phyloP scores from a whole-genome alignment of 2,888 invertebrate genomes.

The Aleiodes leptofemur region DNA sequence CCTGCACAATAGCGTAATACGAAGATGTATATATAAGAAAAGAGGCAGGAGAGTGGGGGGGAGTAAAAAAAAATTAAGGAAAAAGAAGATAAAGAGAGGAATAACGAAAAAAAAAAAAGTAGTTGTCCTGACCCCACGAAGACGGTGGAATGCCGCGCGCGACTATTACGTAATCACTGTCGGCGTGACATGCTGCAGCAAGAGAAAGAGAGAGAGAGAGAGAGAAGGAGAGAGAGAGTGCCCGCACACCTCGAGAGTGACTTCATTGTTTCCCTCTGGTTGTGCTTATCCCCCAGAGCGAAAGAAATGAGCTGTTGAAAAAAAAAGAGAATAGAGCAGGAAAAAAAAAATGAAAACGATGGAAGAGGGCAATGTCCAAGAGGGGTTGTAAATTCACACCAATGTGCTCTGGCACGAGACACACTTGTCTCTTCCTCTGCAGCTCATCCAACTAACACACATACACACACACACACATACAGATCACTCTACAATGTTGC shows the following conservation, averaged over 20 bases:
- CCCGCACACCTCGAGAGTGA: slow-evolving; percentile 30
- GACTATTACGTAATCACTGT: slow-evolving; percentile 57
- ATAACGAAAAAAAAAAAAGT: slow-evolving; percentile 21
- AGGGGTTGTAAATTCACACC: slow-evolving; percentile 35
- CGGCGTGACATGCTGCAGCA: slow-evolving; percentile 48
- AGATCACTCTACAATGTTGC: not conserved
- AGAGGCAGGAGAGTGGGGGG: not conserved
- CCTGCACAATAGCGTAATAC: slow-evolving; percentile 13
- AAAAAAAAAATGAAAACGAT: slow-evolving; percentile 34
- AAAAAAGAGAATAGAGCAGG: not conserved
- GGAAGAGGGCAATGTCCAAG: slow-evolving; percentile 56
- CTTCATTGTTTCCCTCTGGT: slow-evolving; percentile 16
- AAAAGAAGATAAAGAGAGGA: slow-evolving; percentile 18
- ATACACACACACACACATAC: not conserved
- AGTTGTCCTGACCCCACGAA: slow-evolving; percentile 41
- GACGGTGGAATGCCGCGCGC: slow-evolving; percentile 43
- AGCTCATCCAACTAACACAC: not conserved
- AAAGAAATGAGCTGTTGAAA: not conserved
- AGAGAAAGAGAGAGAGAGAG: too few species aligned
- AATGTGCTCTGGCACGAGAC: slow-evolving; percentile 36
- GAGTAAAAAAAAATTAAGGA: not conserved
- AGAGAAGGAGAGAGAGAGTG: not conserved
- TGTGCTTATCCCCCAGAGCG: slow-evolving; percentile 19
- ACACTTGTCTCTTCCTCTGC: slow-evolving; percentile 35
- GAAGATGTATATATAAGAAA: slow-evolving; percentile 18